A percentile compares a stretch with the other conserved stretches of the same genome.
Conservation (phyloP, 1,140 invertebrate genomes). For the Euglossa dilemma region DNA sequence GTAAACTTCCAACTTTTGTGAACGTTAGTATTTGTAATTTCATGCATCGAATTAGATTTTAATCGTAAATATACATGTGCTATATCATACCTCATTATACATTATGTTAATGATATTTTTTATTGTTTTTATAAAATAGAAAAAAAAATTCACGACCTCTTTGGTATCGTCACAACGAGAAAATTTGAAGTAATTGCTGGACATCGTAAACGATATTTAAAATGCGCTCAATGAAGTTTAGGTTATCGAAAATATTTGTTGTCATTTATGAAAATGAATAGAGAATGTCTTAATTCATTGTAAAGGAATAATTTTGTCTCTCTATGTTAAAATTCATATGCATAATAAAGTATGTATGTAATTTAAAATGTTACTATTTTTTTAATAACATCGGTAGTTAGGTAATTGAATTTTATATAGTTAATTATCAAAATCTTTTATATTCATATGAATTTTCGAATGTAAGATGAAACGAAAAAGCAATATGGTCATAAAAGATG, state of each 20-base stretch:
- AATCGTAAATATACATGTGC: conserved; percentile 1
- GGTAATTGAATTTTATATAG: not conserved
- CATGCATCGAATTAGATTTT: conserved; percentile 37
- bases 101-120: conserved; percentile 21
- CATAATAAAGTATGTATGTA: conserved; percentile 65
- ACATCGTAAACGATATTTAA: conserved; percentile 20
- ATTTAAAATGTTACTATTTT: conserved; percentile 44
- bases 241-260: conserved; percentile 55
- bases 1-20: not conserved
- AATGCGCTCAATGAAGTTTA: conserved; percentile 58
- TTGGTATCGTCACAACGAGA: conserved; percentile 46
- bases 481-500: not conserved
- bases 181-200: conserved; percentile 29
- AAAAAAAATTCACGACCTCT: conserved; percentile 22
- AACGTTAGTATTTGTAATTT: conserved; percentile 30
- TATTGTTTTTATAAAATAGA: conserved; percentile 10
- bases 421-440: not conserved
- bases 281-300: conserved; percentile 50
- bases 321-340: conserved; percentile 65
- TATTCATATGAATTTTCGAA: not conserved
- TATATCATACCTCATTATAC: conserved; percentile 29
- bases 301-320: conserved; percentile 61
- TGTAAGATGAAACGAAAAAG: not conserved
- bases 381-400: not conserved
- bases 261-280: conserved; percentile 52